Evolutionary conservation across 2,888 invertebrate species (phyloP).

Genomic region (Notodonta ziczac): DNA sequence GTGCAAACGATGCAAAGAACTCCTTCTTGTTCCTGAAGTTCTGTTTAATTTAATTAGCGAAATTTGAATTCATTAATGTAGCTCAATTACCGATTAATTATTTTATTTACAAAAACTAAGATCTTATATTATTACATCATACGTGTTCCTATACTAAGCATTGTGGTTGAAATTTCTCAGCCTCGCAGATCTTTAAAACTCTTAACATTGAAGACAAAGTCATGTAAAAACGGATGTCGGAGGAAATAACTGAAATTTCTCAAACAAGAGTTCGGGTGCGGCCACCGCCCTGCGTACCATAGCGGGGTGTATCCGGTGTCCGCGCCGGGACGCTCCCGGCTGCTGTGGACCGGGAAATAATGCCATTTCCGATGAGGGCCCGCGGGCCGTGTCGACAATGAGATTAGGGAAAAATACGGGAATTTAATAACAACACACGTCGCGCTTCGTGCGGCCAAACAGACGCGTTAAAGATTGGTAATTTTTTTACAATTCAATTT

Average conservation of each 20-base stretch:
- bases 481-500: too few relatives aligned
- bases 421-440: constrained; percentile 76
- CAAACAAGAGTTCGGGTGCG: constrained; percentile 56
- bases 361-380: constrained; percentile 79
- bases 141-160: too few relatives aligned
- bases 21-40: too few relatives aligned
- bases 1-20: too few relatives aligned
- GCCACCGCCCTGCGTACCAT: constrained; percentile 33
- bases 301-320: constrained; percentile 70
- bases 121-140: too few relatives aligned
- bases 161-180: constrained; percentile 6
- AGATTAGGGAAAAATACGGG: constrained; percentile 75
- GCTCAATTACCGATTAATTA: too few relatives aligned
- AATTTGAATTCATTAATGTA: too few relatives aligned
- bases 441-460: constrained; percentile 49
- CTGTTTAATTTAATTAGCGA: too few relatives aligned
- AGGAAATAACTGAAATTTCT: constrained; percentile 60
- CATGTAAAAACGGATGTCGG: constrained; percentile 51
- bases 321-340: constrained; percentile 55
- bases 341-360: constrained; percentile 65
- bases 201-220: constrained; percentile 24
- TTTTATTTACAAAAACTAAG: too few relatives aligned
- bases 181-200: constrained; percentile 21
- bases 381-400: constrained; percentile 71
- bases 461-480: constrained; percentile 10